Percentiles rank a stretch among this genome's conserved stretches.
Conservation (phyloP, 2,797 vertebrate species). For the Psittacula derbiana region DNA sequence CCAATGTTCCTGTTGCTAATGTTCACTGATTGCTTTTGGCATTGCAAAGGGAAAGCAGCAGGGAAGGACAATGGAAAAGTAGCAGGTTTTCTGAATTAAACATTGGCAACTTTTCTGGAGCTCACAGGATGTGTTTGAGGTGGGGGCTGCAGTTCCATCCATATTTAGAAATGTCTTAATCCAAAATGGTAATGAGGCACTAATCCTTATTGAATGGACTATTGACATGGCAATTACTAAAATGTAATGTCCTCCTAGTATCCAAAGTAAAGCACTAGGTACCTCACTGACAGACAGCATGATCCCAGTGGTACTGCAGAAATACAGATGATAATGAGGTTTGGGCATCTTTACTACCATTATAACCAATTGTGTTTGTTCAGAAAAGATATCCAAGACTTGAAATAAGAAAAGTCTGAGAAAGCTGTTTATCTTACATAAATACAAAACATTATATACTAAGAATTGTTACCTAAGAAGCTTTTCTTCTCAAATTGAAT, state of each 20-base stretch:
- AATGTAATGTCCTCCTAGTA: constrained; percentile 3
- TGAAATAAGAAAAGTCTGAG: constrained; percentile 67
- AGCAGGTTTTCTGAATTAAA: constrained; percentile 31
- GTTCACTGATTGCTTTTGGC: constrained; percentile 43
- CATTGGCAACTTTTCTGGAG: constrained; percentile 1
- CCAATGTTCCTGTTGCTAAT: background rate
- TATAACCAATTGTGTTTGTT: constrained; percentile 38
- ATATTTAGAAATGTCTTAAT: constrained; percentile 26
- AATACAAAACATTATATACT: constrained; percentile 65
- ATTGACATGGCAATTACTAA: constrained; percentile 16
- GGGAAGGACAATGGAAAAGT: constrained; percentile 33
- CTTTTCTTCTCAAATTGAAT: constrained; percentile 36
- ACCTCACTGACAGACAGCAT: constrained; percentile 22
- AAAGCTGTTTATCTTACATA: constrained; percentile 74
- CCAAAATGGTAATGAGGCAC: constrained; percentile 58
- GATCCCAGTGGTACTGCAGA: background rate
- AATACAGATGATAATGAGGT: background rate
- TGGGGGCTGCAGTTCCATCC: background rate
- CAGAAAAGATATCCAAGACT: constrained; percentile 63
- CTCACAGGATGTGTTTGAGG: background rate
- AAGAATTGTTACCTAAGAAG: constrained; percentile 41
- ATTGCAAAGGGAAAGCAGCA: constrained; percentile 24
- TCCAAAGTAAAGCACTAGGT: constrained; percentile 51
- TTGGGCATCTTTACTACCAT: background rate
- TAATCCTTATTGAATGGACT: constrained; percentile 35